A percentile compares a stretch with the other conserved stretches of the same genome.
phyloP scores from a whole-genome alignment of 64 coral and sea anemone genomes.

The Actinia equina region DNA sequence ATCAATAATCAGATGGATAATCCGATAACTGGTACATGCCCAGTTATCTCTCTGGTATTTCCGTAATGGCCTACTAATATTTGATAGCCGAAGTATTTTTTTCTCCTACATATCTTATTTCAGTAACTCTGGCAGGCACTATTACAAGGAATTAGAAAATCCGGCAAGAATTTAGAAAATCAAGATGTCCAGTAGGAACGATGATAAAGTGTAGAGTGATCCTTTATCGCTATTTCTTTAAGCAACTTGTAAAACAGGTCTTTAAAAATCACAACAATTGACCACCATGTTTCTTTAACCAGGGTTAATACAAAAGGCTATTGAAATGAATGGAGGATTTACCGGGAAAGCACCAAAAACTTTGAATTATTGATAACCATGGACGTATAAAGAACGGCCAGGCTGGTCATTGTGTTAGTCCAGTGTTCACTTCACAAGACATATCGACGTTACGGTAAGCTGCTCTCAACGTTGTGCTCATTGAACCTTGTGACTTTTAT shows the following conservation, averaged over 20 bases:
- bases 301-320: not conserved
- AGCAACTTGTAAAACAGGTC: not conserved
- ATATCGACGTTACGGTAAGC: not conserved
- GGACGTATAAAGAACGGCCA: not conserved
- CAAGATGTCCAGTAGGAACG: too few species aligned
- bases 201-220: too few species aligned
- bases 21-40: too few species aligned
- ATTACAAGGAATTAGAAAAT: too few species aligned
- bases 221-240: not conserved
- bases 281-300: not conserved
- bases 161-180: not conserved
- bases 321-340: constrained; percentile 18
- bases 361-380: not conserved
- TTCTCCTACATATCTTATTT: too few species aligned
- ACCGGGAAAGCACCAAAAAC: not conserved
- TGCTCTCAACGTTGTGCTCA: not conserved
- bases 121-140: too few species aligned
- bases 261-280: not conserved
- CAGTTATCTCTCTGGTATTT: too few species aligned
- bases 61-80: too few species aligned
- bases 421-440: not conserved
- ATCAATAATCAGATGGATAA: too few species aligned
- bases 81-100: too few species aligned
- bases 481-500: not conserved
- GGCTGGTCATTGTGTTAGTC: not conserved